phyloP scores from a whole-genome alignment of 2,797 vertebrate species.

The Aeoliscus strigatus region DNA sequence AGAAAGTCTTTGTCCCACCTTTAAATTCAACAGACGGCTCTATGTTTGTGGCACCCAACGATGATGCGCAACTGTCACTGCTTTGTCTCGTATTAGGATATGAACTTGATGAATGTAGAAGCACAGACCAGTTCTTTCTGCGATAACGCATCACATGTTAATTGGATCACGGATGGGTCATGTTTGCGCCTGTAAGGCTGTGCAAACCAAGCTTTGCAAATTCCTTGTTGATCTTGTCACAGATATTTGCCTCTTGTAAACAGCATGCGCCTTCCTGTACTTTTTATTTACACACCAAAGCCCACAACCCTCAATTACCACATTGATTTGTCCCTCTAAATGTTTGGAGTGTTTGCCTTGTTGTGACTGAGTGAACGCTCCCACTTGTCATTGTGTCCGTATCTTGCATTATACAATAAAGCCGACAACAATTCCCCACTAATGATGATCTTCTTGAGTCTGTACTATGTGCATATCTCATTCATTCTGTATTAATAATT shows the following conservation, averaged over 20 bases:
- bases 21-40: slow-evolving; percentile 29
- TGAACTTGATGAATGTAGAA: too few species aligned
- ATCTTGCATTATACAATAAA: slow-evolving; percentile 26
- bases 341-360: slow-evolving; percentile 32
- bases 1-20: too few species aligned
- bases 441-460: too few species aligned
- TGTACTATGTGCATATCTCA: not conserved
- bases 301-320: slow-evolving; percentile 15
- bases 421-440: slow-evolving; percentile 12
- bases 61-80: too few species aligned
- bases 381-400: slow-evolving; percentile 12
- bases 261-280: slow-evolving; percentile 11
- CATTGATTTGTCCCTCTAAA: slow-evolving; percentile 32
- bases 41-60: too few species aligned
- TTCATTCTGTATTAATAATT: slow-evolving; percentile 22
- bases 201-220: slow-evolving; percentile 17
- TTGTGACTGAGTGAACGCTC: slow-evolving; percentile 20
- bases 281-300: slow-evolving; percentile 35
- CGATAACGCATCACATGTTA: too few species aligned
- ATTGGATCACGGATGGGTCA: not conserved
- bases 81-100: too few species aligned
- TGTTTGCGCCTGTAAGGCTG: slow-evolving; percentile 10
- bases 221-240: slow-evolving; percentile 19
- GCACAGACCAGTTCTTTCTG: too few species aligned
- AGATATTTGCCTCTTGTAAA: slow-evolving; percentile 35